Conservation (phyloP, 2,888 invertebrate species). For the Tuberolachnus salignus region DNA sequence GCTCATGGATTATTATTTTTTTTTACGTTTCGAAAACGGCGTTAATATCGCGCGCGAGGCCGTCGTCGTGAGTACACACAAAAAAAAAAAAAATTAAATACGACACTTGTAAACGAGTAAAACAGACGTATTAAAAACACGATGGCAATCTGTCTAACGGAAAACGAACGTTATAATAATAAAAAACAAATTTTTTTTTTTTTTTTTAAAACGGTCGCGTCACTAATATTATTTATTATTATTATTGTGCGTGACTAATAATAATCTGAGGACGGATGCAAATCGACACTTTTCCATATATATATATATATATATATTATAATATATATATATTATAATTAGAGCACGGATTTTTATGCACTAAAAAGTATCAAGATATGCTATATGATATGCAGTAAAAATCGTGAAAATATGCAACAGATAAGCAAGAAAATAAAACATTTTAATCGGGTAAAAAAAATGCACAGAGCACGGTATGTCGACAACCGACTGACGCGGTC, state of each 20-base stretch:
- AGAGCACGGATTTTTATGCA: too few relatives aligned
- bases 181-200: too few relatives aligned
- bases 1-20: slow-evolving; percentile 24
- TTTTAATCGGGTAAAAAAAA: too few relatives aligned
- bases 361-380: too few relatives aligned
- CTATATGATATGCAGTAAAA: too few relatives aligned
- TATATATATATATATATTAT: too few relatives aligned
- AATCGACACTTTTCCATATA: slow-evolving; percentile 21
- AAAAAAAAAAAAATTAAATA: slow-evolving; percentile 5
- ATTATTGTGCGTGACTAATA: slow-evolving; percentile 22
- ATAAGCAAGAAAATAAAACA: too few relatives aligned
- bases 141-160: slow-evolving; percentile 4
- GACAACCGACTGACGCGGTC: too few relatives aligned
- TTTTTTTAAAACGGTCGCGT: not conserved
- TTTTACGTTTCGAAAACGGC: not conserved
- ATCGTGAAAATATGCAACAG: too few relatives aligned
- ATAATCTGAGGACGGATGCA: not conserved
- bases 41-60: not conserved
- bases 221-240: not conserved
- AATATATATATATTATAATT: too few relatives aligned
- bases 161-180: slow-evolving; percentile 19
- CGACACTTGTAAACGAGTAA: slow-evolving; percentile 14
- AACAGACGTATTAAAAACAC: not conserved
- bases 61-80: not conserved
- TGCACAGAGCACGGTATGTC: too few relatives aligned